phyloP scores from a whole-genome alignment of 2,113 vertebrate species.

The Burhinus oedicnemus region DNA sequence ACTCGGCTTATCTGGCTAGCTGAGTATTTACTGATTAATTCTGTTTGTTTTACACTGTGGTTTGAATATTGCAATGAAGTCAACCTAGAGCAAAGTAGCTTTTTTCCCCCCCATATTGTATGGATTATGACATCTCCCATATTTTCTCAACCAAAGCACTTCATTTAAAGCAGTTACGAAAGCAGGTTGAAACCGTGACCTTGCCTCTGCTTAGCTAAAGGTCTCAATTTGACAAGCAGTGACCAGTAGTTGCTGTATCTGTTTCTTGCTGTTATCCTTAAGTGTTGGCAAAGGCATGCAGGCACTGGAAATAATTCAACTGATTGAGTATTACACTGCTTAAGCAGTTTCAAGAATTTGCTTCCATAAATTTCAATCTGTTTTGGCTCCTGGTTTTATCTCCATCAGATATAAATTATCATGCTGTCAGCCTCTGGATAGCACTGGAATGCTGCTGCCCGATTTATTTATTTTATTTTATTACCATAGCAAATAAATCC shows the following conservation, averaged over 20 bases:
- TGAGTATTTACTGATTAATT: conserved; percentile 2
- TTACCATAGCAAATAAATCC: background rate
- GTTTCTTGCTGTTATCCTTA: background rate
- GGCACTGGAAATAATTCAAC: background rate
- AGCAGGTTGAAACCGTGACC: background rate
- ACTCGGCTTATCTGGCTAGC: background rate
- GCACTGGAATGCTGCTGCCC: background rate
- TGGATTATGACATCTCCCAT: background rate
- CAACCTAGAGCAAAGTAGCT: background rate
- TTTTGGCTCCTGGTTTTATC: conserved; percentile 35
- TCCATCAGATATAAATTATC: background rate
- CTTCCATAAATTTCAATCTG: conserved; percentile 1
- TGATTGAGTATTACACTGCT: background rate
- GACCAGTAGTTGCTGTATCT: background rate
- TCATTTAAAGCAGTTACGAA: background rate
- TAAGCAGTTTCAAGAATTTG: conserved; percentile 15
- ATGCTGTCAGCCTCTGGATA: conserved; percentile 2
- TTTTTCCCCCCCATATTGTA: accelerated
- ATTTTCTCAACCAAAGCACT: background rate
- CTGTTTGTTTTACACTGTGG: background rate
- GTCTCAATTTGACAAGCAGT: background rate
- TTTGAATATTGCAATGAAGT: background rate
- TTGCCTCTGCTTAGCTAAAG: background rate
- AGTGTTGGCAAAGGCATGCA: background rate
- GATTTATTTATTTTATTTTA: background rate